Conservation (phyloP, 1,140 invertebrate species). For the Sitophilus oryzae region DNA sequence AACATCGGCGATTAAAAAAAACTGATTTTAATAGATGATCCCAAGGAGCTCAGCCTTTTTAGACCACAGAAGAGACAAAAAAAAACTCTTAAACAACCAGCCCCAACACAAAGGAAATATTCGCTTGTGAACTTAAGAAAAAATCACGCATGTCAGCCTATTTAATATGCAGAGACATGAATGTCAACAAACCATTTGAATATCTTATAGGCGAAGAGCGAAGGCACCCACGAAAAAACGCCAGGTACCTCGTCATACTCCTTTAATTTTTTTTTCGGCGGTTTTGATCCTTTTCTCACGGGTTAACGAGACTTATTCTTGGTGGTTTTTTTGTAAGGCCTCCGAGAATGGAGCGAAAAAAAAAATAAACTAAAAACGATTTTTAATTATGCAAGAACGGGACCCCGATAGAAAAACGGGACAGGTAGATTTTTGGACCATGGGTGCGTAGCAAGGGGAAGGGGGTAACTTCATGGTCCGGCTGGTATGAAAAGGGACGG, state of each 20-base stretch:
- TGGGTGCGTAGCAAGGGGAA: background rate
- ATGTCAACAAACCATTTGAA: slow-evolving; percentile 35
- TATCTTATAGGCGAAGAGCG: slow-evolving; percentile 16
- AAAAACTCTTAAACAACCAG: slow-evolving; percentile 10
- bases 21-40: background rate
- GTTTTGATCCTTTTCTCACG: slow-evolving; percentile 32
- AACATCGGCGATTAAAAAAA: background rate
- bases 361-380: slow-evolving; percentile 16
- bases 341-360: slow-evolving; percentile 9
- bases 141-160: slow-evolving; percentile 26
- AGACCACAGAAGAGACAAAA: background rate
- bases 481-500: background rate
- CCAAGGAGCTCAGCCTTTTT: background rate
- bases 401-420: slow-evolving; percentile 12
- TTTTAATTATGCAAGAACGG: slow-evolving; percentile 26
- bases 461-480: background rate
- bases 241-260: slow-evolving; percentile 28
- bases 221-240: slow-evolving; percentile 33
- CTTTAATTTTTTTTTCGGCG: slow-evolving; percentile 28
- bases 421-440: slow-evolving; percentile 12
- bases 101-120: slow-evolving; percentile 5
- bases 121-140: slow-evolving; percentile 30
- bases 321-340: slow-evolving; percentile 15
- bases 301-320: slow-evolving; percentile 8
- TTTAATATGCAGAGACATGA: slow-evolving; percentile 35